Percentiles rank a stretch among this genome's conserved stretches.
These are phyloP conservation scores for Lamprologus lemairii DNA, from an alignment of 2,113 vertebrate genomes.

Conservation along the genomic window DNA sequence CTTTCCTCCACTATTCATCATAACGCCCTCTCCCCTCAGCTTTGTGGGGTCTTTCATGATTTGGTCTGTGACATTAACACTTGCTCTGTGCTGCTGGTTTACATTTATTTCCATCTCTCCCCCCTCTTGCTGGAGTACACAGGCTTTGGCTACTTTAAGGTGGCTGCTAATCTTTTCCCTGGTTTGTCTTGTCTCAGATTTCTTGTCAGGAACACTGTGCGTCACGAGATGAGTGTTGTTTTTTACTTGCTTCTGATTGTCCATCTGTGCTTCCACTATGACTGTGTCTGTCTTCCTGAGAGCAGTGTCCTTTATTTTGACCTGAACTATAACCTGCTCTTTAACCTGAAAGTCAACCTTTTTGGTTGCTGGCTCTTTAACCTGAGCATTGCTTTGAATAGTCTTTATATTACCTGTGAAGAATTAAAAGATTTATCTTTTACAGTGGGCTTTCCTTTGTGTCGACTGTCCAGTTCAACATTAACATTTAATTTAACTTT, in stretches of 20 bases:
- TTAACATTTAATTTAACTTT: not conserved
- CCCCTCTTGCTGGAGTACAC: not conserved
- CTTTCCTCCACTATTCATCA: slow-evolving; percentile 29
- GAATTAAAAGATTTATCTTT: not conserved
- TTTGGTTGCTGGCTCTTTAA: slow-evolving; percentile 18
- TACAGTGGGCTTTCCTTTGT: slow-evolving; percentile 11
- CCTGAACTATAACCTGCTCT: slow-evolving; percentile 1
- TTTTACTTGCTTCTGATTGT: slow-evolving; percentile 13
- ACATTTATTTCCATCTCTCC: not conserved
- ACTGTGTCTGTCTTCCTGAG: slow-evolving; percentile 2
- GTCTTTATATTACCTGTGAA: slow-evolving; percentile 55
- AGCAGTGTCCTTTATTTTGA: not conserved
- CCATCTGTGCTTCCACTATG: not conserved
- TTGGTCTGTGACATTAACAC: slow-evolving; percentile 23
- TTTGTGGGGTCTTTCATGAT: not conserved
- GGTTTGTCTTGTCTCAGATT: not conserved
- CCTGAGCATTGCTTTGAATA: slow-evolving; percentile 15
- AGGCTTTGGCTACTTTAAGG: not conserved
- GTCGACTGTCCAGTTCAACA: not conserved
- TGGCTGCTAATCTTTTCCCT: not conserved
- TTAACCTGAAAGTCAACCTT: slow-evolving; percentile 45
- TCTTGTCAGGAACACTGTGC: slow-evolving; percentile 5
- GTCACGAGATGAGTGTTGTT: not conserved
- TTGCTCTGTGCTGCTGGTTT: slow-evolving; percentile 17
- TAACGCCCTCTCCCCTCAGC: not conserved